Percentiles rank a stretch among this genome's conserved stretches.
Conservation (phyloP, 2,113 vertebrate genomes). For the Corydoras maculifer region DNA sequence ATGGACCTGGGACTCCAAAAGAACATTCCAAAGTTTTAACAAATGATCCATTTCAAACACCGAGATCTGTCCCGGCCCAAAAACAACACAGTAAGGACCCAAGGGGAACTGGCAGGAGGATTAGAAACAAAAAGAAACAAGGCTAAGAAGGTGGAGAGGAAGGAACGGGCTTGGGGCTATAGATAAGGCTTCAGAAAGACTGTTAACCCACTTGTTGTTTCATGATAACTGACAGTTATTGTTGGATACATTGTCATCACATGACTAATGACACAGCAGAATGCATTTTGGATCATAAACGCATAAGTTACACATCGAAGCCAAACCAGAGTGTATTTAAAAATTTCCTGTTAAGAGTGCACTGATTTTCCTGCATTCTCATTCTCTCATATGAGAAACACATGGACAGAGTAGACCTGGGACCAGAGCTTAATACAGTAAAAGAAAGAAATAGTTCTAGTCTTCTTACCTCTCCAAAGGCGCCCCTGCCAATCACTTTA, state of each 20-base stretch:
- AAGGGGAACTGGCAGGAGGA: constrained; percentile 15
- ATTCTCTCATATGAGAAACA: not conserved
- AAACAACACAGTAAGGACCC: constrained; percentile 23
- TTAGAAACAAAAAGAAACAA: constrained; percentile 13
- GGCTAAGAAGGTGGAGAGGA: constrained; percentile 25
- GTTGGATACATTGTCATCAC: constrained; percentile 3
- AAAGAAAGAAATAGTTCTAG: too few relatives aligned
- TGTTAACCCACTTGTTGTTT: constrained; percentile 12
- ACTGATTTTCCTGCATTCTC: too few relatives aligned
- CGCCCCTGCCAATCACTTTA: constrained; percentile 71
- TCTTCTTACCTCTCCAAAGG: constrained; percentile 65
- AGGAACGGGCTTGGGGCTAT: constrained; percentile 19
- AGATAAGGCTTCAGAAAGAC: constrained; percentile 16
- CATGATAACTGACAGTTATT: constrained; percentile 15
- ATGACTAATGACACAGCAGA: not conserved
- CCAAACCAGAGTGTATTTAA: too few relatives aligned
- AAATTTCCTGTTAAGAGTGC: too few relatives aligned
- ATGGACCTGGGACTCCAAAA: constrained; percentile 17
- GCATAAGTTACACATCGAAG: too few relatives aligned
- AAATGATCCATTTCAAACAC: constrained; percentile 36
- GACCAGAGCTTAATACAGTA: too few relatives aligned
- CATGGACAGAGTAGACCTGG: too few relatives aligned
- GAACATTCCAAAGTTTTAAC: constrained; percentile 36
- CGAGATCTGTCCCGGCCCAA: constrained; percentile 39
- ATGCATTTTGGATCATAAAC: not conserved